Evolutionary conservation across 1,140 invertebrate species (phyloP).

Genomic region (Drosophila tani): DNA sequence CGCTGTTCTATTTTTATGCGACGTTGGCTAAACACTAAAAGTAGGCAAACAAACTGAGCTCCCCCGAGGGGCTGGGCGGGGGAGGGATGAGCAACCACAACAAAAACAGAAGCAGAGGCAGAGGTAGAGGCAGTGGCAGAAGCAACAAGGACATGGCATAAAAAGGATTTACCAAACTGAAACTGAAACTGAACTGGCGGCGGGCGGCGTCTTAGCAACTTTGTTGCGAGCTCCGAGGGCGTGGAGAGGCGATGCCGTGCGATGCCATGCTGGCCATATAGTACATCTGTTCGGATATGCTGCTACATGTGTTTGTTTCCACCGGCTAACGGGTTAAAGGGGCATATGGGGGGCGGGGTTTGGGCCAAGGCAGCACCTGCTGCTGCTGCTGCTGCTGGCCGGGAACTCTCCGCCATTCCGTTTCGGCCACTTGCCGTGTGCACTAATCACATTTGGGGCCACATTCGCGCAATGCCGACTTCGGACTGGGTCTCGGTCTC

Average conservation of each 20-base stretch:
- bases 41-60: conserved; percentile 66
- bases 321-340: neutral
- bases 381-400: conserved; percentile 23
- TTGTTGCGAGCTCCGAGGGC: conserved; percentile 16
- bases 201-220: conserved; percentile 55
- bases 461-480: conserved; percentile 43
- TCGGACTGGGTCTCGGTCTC: conserved; percentile 20
- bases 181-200: conserved; percentile 53
- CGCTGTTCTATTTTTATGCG: conserved; percentile 78
- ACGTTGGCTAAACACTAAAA: conserved; percentile 78
- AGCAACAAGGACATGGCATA: conserved; percentile 53
- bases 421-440: conserved; percentile 45
- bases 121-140: conserved; percentile 23
- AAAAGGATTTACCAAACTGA: conserved; percentile 58
- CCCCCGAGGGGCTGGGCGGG: neutral
- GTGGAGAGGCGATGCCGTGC: neutral
- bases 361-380: conserved; percentile 7
- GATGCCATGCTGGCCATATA: neutral
- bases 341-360: no score
- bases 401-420: conserved; percentile 11
- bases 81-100: conserved; percentile 13
- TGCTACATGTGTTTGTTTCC: conserved; percentile 37
- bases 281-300: conserved; percentile 44
- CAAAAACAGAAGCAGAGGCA: conserved; percentile 28
- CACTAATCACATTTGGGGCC: conserved; percentile 58